Conservation (phyloP, 2,888 invertebrate species). For the Drosophila kuntzei region DNA sequence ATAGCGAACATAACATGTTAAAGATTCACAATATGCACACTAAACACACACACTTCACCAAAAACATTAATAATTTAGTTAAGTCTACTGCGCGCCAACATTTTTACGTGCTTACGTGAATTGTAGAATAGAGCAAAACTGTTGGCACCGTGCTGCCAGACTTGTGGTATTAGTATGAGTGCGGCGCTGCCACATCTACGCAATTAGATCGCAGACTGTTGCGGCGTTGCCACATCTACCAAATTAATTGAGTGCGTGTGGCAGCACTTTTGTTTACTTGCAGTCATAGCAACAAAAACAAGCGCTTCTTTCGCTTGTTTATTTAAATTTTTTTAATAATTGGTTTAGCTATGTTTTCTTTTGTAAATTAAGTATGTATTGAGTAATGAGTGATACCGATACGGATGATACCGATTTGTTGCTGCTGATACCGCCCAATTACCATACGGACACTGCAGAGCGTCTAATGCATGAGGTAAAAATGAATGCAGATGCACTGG, state of each 20-base stretch:
- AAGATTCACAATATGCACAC: too few relatives aligned
- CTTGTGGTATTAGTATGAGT: too few relatives aligned
- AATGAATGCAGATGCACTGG: slow-evolving; percentile 61
- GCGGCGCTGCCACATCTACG: neutral
- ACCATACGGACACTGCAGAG: slow-evolving; percentile 86
- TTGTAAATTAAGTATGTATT: slow-evolving; percentile 32
- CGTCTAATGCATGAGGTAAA: slow-evolving; percentile 80
- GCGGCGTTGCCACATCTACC: neutral
- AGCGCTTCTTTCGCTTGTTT: slow-evolving; percentile 24
- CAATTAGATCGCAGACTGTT: too few relatives aligned
- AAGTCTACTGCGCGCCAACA: neutral
- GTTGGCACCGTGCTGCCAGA: neutral
- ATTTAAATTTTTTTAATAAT: slow-evolving; percentile 12
- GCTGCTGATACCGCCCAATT: slow-evolving; percentile 91
- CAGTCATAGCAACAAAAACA: slow-evolving; percentile 50
- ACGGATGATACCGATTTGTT: slow-evolving; percentile 94
- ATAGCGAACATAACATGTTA: neutral
- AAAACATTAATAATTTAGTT: neutral
- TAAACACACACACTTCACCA: neutral
- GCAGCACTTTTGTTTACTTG: slow-evolving; percentile 37
- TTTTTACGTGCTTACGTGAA: neutral
- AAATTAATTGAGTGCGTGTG: neutral
- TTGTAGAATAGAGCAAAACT: neutral
- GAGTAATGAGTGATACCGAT: slow-evolving; percentile 86
- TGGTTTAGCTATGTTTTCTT: neutral